These are phyloP conservation scores for Ptychoptera albimana DNA, from an alignment of 2,888 invertebrate species.

Conservation along the genomic window DNA sequence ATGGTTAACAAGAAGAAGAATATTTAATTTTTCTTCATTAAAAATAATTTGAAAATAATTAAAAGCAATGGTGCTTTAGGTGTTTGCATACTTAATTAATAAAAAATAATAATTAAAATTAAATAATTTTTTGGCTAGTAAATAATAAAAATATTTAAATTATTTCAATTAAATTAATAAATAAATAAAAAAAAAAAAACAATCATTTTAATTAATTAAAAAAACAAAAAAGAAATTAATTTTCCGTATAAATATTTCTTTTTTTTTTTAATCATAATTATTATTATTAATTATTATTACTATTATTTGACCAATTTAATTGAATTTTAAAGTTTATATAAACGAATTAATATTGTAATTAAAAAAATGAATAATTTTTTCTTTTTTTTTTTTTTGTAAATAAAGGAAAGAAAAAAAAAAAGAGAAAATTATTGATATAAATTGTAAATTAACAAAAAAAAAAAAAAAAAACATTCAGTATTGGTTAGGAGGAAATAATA, in stretches of 20 bases:
- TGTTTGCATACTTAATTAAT: too few relatives aligned
- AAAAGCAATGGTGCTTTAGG: too few relatives aligned
- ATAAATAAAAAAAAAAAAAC: constrained; percentile 4
- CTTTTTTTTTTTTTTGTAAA: too few relatives aligned
- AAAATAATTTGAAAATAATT: too few relatives aligned
- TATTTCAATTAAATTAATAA: constrained; percentile 7
- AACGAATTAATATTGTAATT: constrained; percentile 6
- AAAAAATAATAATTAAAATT: constrained; percentile 7
- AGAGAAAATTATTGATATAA: constrained; percentile 4
- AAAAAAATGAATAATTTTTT: constrained; percentile 7
- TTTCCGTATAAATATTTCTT: too few relatives aligned
- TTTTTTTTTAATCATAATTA: too few relatives aligned
- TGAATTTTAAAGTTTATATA: not conserved
- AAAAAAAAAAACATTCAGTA: not conserved
- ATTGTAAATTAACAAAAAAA: constrained; percentile 8
- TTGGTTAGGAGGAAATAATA: too few relatives aligned
- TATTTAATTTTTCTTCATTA: constrained; percentile 17
- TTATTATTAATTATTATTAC: too few relatives aligned
- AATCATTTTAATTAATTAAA: constrained; percentile 9
- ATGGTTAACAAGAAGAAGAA: constrained; percentile 10
- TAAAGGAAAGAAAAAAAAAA: constrained; percentile 7
- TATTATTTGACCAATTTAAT: too few relatives aligned
- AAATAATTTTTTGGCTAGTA: constrained; percentile 6
- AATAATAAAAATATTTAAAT: constrained; percentile 5
- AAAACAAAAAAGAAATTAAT: constrained; percentile 1